A percentile compares a stretch with the other conserved stretches of the same genome.
Conservation (phyloP, 2,888 invertebrate species). For the Epirrhoe tristata region DNA sequence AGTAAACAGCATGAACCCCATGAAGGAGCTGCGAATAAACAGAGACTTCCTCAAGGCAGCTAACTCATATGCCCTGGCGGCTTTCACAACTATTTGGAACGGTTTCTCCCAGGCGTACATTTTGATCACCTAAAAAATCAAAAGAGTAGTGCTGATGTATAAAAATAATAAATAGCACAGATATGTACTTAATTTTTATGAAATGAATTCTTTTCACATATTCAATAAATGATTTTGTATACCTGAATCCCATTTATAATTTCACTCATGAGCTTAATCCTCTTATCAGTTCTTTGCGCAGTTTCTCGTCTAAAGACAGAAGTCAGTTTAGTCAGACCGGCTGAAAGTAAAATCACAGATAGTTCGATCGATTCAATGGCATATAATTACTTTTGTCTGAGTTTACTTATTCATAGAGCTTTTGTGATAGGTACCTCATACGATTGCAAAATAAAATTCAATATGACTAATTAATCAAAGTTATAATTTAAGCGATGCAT, state of each 20-base stretch:
- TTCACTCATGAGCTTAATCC: slow-evolving; percentile 95
- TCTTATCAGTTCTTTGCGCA: slow-evolving; percentile 91
- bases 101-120: slow-evolving; percentile 98
- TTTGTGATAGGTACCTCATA: no score
- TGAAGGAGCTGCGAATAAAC: slow-evolving; percentile 87
- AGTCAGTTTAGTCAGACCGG: slow-evolving; percentile 70
- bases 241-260: slow-evolving; percentile 94
- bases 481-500: not conserved
- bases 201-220: no score
- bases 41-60: slow-evolving; percentile 84
- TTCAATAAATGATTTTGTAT: not conserved
- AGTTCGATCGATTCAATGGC: not conserved
- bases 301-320: slow-evolving; percentile 79
- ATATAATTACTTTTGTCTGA: not conserved
- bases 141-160: not conserved
- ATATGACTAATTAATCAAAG: not conserved
- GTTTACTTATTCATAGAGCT: no score
- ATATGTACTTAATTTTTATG: no score
- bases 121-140: slow-evolving; percentile 90
- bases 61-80: slow-evolving; percentile 85
- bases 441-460: not conserved
- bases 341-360: slow-evolving; percentile 52
- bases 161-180: not conserved
- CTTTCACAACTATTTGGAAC: slow-evolving; percentile 89
- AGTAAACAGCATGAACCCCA: slow-evolving; percentile 90